phyloP scores from a whole-genome alignment of 2,888 invertebrate genomes.

The Meandrusa payeni region DNA sequence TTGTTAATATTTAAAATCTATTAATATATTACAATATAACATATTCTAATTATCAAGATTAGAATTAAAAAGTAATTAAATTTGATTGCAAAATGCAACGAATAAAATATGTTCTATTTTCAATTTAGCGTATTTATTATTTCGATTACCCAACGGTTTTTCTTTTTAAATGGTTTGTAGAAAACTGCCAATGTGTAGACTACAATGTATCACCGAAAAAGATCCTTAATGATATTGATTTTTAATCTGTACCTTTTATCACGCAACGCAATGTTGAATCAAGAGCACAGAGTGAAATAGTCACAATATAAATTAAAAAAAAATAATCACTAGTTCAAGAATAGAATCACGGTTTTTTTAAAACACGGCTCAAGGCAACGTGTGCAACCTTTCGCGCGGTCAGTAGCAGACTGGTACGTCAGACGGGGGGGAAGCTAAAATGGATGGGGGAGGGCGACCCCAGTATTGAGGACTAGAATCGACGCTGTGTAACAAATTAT shows the following conservation, averaged over 20 bases:
- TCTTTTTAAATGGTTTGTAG: no score
- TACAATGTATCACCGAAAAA: no score
- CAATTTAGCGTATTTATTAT: no score
- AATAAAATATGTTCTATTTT: no score
- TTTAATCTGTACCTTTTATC: conserved; percentile 10
- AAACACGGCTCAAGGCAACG: neutral
- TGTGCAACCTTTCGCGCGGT: conserved; percentile 8
- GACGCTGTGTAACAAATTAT: conserved; percentile 8
- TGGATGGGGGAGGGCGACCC: conserved; percentile 1
- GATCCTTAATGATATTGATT: neutral
- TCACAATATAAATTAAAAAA: conserved; percentile 7
- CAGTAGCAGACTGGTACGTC: conserved; percentile 21
- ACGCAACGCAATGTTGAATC: neutral
- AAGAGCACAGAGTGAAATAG: conserved; percentile 2
- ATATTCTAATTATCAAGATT: no score
- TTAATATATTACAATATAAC: no score
- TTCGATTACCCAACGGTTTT: no score
- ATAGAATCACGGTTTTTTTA: conserved; percentile 4
- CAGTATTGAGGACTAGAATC: conserved; percentile 15
- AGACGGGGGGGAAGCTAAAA: conserved; percentile 11
- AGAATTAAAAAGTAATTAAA: no score
- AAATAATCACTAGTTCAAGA: conserved; percentile 8
- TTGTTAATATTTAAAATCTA: no score
- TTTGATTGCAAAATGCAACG: no score
- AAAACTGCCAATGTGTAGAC: no score